phyloP scores from a whole-genome alignment of 2,888 invertebrate species.

The Aleiodes alternator region DNA sequence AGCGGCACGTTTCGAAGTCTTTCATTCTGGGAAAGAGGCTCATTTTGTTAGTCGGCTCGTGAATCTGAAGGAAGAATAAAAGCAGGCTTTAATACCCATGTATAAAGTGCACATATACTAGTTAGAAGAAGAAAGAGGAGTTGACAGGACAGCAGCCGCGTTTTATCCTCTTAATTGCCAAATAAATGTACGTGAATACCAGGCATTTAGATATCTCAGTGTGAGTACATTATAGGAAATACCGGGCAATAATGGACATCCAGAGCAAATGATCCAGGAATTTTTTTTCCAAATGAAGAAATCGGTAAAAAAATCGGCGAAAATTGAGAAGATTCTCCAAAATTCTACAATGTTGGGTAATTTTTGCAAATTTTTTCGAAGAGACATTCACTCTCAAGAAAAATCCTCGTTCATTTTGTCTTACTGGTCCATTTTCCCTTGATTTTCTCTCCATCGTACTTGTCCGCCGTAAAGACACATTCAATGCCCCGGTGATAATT shows the following conservation, averaged over 20 bases:
- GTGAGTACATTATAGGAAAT: background rate
- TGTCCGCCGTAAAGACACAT: conserved; percentile 1
- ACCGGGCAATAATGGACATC: too few relatives aligned
- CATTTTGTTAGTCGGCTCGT: conserved; percentile 17
- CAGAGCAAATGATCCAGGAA: too few relatives aligned
- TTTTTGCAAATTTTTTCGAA: too few relatives aligned
- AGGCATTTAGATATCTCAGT: conserved; percentile 13
- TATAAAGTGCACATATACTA: too few relatives aligned
- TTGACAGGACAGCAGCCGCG: background rate
- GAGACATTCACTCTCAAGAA: too few relatives aligned
- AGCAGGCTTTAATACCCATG: too few relatives aligned
- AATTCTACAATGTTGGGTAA: too few relatives aligned
- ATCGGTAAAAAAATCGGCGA: too few relatives aligned
- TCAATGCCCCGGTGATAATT: conserved; percentile 18
- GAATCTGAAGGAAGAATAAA: background rate
- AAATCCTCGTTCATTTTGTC: too few relatives aligned
- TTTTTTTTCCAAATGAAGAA: too few relatives aligned
- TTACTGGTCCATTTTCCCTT: too few relatives aligned
- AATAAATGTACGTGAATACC: conserved; percentile 43
- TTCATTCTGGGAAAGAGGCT: background rate
- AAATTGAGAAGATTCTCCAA: too few relatives aligned
- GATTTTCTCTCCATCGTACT: background rate
- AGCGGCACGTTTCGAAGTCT: conserved; percentile 9
- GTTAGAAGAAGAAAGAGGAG: background rate
- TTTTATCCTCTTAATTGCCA: conserved; percentile 48